These are phyloP conservation scores for Platycheirus rosarum DNA, from an alignment of 2,888 invertebrate species.

Conservation along the genomic window DNA sequence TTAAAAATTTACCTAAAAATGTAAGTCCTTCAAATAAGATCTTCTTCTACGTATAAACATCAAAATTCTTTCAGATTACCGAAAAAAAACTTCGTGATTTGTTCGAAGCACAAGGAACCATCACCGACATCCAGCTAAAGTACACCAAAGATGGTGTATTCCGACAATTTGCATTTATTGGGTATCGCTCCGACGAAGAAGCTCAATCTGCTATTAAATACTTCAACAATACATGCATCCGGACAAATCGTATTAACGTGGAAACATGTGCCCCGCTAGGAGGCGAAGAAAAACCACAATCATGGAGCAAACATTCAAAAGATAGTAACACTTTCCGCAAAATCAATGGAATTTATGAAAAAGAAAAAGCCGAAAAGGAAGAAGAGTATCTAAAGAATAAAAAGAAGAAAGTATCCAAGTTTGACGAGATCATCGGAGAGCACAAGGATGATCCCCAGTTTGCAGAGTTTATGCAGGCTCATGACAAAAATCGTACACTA, in stretches of 20 bases:
- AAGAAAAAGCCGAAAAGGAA: conserved; percentile 77
- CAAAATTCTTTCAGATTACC: conserved; percentile 86
- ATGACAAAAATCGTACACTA: conserved; percentile 84
- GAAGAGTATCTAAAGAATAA: conserved; percentile 75
- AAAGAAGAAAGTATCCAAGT: conserved; percentile 83
- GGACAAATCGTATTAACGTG: conserved; percentile 91
- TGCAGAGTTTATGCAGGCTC: conserved; percentile 93
- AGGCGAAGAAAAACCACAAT: conserved; percentile 89
- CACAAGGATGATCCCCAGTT: conserved; percentile 95
- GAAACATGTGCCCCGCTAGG: conserved; percentile 88
- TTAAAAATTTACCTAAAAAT: conserved; percentile 94
- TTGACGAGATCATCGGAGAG: conserved; percentile 88
- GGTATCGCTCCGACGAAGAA: conserved; percentile 91
- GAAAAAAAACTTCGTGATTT: conserved; percentile 89
- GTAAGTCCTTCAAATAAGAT: conserved; percentile 84
- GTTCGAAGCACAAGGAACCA: conserved; percentile 91
- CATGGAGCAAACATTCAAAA: conserved; percentile 96
- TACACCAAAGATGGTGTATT: conserved; percentile 96
- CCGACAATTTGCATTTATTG: conserved; percentile 96
- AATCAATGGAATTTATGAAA: conserved; percentile 81
- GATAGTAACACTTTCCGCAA: conserved; percentile 87
- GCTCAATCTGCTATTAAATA: conserved; percentile 90
- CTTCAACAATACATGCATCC: conserved; percentile 93
- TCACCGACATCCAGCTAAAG: conserved; percentile 97
- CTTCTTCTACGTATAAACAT: neutral